Evolutionary conservation across 1,140 invertebrate genomes (phyloP), one percentile per base, ranked within the genome.

Genomic region (Acromyrmex echinatior): DNA sequence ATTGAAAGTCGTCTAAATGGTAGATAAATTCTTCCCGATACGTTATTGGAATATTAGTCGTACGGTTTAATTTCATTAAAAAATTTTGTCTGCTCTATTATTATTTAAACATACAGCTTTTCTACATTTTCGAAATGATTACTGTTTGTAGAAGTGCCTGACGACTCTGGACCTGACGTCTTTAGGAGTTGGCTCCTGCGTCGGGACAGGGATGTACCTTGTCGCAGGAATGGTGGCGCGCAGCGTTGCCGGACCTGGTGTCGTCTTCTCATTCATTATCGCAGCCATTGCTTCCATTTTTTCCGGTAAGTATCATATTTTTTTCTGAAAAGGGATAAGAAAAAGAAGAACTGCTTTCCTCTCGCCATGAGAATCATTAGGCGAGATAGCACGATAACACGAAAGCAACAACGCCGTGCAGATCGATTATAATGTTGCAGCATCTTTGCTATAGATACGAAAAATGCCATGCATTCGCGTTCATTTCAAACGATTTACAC

Each of bases 131-230:
- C 51, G 49, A 35, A 53, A 77, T 35, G 16, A 79, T 88, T 86
- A 2, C 45, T 18, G 25, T 77, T 96, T 96, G 68, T 96, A 99
- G 98, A 98, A 98, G 97, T 98, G 98, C 95, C 96, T 99, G 90
- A 98, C 98, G 71, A 98, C 98, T 39, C 93, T 98, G 93, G 98
- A 99, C 96, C 95, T 99, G 91, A 98, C 98, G 68, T 99, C 98
- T 9, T 96, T 99, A 88, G 98, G 98, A n/a, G 98, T 99, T 53
- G 98, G 98, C 63, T 98, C 98, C 66, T 99, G 98, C 94, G 98
- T 98, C 12, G 98, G 98, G 63, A 99, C 98, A 25, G 98, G 98
- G 86, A 99, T 99, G 98, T 99, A 99, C 95, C 96, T 99, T 78
- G 98, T 98, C 16, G 97, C 98, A n/a, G 98, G 98, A 66, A 98